Base-by-base conservation (phyloP, 2,888 invertebrate genomes). In the Acrocera orbiculus region DNA sequence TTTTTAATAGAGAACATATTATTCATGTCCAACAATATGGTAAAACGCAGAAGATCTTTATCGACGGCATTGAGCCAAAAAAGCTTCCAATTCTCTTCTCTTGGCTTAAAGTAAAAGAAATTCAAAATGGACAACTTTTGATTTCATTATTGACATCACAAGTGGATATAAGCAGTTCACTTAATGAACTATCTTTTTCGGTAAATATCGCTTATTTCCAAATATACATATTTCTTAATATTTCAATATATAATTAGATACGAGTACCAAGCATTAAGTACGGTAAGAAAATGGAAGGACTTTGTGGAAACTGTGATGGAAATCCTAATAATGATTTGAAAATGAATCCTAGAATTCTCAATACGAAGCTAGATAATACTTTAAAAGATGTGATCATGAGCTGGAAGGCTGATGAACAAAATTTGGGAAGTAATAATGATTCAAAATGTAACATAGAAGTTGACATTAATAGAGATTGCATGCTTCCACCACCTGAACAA, bases 281-380 rank as follows among this genome's bases (percentile, higher is more conserved):
- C 55, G 68, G 66, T 24, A 72, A 73, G 39, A 70, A 67, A 40
- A 70, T 80, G 34, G 79, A 83, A 53, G 86, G 86, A 2, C 63
- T 87, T 2, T 87, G 86, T 53, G 86, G 86, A 32, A 70, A 76
- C 42, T 79, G 78, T 51, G 70, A 74, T 30, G 69, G 69, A 1
- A 62, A 70, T 46, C 57, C 63, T 4, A 61, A 64, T 1, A 63
- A 69, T 28, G 71, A 72, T 48, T 57, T 76, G n/a, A 48, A 62
- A 41, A 62, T 37, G 62, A 76, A 31, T 63, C 70, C 14, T 8
- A 58, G 39, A 46, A 36, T 34, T 7, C 35, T 46, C 10, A 32
- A 45, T 11, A 11, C 9, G 20, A 9, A 38, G 4, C 28, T 23
- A 25, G 38, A 36, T 32, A 35, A 36, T 25, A 30, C 38, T 31